phyloP scores from a whole-genome alignment of 2,797 vertebrate species.

The Miichthys miiuy region DNA sequence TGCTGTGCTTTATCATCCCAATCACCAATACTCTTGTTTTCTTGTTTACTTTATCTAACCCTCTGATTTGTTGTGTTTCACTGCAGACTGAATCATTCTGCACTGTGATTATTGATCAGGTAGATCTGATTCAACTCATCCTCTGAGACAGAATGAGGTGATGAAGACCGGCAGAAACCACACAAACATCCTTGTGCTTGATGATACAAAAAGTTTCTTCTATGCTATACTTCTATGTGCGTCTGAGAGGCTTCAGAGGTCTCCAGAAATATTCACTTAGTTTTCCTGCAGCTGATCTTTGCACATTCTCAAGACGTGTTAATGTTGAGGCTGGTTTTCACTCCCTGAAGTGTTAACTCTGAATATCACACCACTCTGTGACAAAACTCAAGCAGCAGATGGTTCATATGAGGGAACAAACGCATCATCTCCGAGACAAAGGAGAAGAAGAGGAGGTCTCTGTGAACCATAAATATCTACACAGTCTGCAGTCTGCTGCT shows the following conservation, averaged over 20 bases:
- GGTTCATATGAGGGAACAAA: conserved; percentile 16
- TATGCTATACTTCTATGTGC: no score
- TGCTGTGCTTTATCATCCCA: background rate
- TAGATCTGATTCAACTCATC: background rate
- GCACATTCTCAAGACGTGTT: conserved; percentile 13
- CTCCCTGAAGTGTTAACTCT: conserved; percentile 29
- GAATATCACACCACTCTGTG: conserved; percentile 14
- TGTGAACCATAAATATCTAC: no score
- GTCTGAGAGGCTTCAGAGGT: background rate
- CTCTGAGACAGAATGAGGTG: background rate
- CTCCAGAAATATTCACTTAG: conserved; percentile 12
- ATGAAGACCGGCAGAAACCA: conserved; percentile 5
- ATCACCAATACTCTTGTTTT: background rate
- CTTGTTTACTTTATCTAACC: background rate
- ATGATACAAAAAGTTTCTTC: conserved; percentile 9
- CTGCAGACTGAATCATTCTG: background rate
- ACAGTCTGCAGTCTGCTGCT: no score
- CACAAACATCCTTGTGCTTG: background rate
- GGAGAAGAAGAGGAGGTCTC: no score
- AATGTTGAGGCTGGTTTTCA: conserved; percentile 7
- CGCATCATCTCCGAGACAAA: background rate
- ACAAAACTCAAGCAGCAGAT: conserved; percentile 29
- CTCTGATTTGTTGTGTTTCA: background rate
- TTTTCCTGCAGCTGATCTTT: conserved; percentile 30
- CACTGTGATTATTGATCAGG: background rate